Conservation (phyloP, 2,888 invertebrate genomes). For the Tiphia femorata region DNA sequence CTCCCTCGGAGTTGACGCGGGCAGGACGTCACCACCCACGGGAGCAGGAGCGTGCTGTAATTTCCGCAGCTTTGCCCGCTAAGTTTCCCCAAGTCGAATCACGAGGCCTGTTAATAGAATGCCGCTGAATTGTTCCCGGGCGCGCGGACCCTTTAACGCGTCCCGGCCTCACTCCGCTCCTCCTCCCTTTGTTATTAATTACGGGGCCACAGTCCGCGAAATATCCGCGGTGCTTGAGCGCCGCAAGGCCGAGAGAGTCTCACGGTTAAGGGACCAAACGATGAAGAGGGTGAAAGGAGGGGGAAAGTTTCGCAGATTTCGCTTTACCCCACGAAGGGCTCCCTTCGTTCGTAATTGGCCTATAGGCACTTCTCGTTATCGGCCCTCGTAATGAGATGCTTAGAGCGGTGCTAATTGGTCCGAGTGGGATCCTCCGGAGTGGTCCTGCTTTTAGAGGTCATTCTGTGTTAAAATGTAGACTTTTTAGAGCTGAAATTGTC, state of each 20-base stretch:
- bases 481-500: no score
- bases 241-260: background rate
- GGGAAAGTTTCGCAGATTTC: no score
- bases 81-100: slow-evolving; percentile 24
- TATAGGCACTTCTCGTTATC: no score
- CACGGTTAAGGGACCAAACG: background rate
- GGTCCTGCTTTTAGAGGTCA: no score
- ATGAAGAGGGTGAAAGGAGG: background rate
- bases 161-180: slow-evolving; percentile 2
- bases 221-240: slow-evolving; percentile 4
- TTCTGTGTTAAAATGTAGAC: no score
- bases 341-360: no score
- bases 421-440: no score
- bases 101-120: slow-evolving; percentile 16
- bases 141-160: slow-evolving; percentile 10
- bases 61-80: slow-evolving; percentile 31
- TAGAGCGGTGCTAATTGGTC: no score
- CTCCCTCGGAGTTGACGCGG: slow-evolving; percentile 42
- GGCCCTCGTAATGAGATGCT: no score
- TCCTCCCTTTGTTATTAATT: slow-evolving; percentile 24
- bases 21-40: no score
- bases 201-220: no score
- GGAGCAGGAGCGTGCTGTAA: slow-evolving; percentile 28
- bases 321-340: no score
- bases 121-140: slow-evolving; percentile 22